Evolutionary conservation across 2,888 invertebrate species (phyloP), one percentile per base, ranked within the genome.

Genomic region (Pelosia muscerda): DNA sequence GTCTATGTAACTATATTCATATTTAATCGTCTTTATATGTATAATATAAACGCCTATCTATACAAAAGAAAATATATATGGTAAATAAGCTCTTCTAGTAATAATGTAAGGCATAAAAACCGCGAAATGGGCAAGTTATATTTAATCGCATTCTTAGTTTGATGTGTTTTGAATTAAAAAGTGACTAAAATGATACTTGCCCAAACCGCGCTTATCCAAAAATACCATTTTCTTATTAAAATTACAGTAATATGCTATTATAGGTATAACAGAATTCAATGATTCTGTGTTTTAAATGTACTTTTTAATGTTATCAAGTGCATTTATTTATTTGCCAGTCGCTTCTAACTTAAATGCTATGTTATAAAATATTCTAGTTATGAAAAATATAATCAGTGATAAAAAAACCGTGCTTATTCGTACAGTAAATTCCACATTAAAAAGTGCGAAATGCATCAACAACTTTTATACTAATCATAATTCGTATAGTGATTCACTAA

Each of bases 251-350:
- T 73, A 73, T 66, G 49, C 68, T 78, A 76, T 58, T 59, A 68
- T n/a, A 68, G 26, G 54, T 79, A 80, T 67, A 69, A 66, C 69
- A 72, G 49, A 75, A 71, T 60, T 61, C 66, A 67, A 73, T 74
- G 63, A 68, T 71, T 78, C 69, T 74, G 75, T 77, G 69, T 72
- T 68, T 71, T 54, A 49, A 49, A 79, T 79, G 81, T 79, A 80
- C 78, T 80, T 78, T 76, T 66, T 72, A 75, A 79, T 75, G 80
- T 72, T 80, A 79, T 80, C 78, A 80, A 74, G 73, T 80, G 78
- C 72, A 71, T 78, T 72, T 65, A 72, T 28, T 31, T 49, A 19
- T 68, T 64, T 77, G 77, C 77, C 71, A 71, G 69, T 72, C 68
- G 61, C 54, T 69, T 68, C 22, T 42, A 68, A 71, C 72, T 73